A percentile compares a stretch with the other conserved stretches of the same genome.
These are phyloP conservation scores for Epinotia demarniana DNA, from an alignment of 2,888 invertebrate genomes.

Conservation along the genomic window DNA sequence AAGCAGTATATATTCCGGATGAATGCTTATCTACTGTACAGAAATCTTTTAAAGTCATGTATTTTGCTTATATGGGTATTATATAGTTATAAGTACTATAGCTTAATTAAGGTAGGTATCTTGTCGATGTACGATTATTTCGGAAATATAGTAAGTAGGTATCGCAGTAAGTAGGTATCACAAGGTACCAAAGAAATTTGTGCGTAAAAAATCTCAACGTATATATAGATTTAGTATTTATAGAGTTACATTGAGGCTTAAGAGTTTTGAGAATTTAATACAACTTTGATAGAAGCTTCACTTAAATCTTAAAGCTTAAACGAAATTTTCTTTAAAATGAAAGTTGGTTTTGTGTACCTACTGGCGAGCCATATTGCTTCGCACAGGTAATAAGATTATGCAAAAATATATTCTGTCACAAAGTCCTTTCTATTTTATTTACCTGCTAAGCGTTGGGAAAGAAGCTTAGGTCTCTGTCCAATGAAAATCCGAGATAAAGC, in stretches of 20 bases:
- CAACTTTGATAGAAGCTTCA: conserved; percentile 12
- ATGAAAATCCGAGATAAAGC: background rate
- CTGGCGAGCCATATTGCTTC: background rate
- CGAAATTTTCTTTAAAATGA: conserved; percentile 9
- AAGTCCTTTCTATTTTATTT: background rate
- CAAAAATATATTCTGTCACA: background rate
- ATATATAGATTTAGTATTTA: conserved; percentile 4
- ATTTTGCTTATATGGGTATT: too few relatives aligned
- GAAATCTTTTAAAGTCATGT: too few relatives aligned
- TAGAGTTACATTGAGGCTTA: conserved; percentile 1
- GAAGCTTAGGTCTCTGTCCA: background rate
- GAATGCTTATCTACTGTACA: too few relatives aligned
- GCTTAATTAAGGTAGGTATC: too few relatives aligned
- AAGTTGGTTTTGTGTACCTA: conserved; percentile 5
- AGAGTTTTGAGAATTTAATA: conserved; percentile 3
- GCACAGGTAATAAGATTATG: conserved; percentile 15
- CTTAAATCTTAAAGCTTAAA: conserved; percentile 23
- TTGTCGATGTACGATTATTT: too few relatives aligned
- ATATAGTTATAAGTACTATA: too few relatives aligned
- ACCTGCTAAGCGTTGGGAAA: background rate
- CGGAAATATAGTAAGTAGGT: too few relatives aligned
- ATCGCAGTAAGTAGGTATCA: too few relatives aligned
- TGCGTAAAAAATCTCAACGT: too few relatives aligned
- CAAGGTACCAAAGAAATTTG: background rate
- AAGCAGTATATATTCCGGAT: too few relatives aligned